Conservation (phyloP, 1,140 invertebrate genomes). For the Ceratoteleas bidentatus region DNA sequence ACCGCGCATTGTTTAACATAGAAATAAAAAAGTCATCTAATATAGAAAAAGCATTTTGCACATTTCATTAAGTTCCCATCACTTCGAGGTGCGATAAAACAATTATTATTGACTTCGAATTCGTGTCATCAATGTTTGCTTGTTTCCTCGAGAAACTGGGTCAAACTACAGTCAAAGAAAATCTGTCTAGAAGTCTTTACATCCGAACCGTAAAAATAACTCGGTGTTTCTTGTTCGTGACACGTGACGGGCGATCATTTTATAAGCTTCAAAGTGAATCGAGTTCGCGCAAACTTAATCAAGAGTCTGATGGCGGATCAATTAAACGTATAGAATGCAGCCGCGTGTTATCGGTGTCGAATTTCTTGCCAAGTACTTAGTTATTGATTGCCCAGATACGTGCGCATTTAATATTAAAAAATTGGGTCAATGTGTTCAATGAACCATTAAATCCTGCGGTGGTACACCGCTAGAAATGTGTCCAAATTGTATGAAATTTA, state of each 20-base stretch:
- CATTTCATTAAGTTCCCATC: neutral
- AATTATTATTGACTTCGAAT: neutral
- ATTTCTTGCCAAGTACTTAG: conserved; percentile 22
- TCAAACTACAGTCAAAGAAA: neutral
- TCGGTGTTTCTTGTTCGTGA: neutral
- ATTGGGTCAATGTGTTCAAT: conserved; percentile 21
- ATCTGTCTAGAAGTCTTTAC: neutral
- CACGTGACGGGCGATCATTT: neutral
- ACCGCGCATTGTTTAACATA: neutral
- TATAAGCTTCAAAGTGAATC: conserved; percentile 2
- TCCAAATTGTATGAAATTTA: too few species aligned
- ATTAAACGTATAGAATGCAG: conserved; percentile 14
- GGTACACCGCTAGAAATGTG: too few species aligned
- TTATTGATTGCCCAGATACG: conserved; percentile 23
- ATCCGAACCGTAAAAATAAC: neutral
- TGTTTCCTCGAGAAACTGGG: neutral
- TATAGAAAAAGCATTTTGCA: neutral
- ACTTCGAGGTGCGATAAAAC: neutral
- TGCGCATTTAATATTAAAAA: conserved; percentile 28
- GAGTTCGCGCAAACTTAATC: neutral
- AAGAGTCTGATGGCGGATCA: neutral
- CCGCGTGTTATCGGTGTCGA: conserved; percentile 19
- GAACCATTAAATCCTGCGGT: neutral
- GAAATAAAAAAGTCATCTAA: neutral
- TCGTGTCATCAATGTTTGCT: neutral